Evolutionary conservation across 2,797 vertebrate genomes (phyloP).

Genomic region (Chloroceryle amazona): DNA sequence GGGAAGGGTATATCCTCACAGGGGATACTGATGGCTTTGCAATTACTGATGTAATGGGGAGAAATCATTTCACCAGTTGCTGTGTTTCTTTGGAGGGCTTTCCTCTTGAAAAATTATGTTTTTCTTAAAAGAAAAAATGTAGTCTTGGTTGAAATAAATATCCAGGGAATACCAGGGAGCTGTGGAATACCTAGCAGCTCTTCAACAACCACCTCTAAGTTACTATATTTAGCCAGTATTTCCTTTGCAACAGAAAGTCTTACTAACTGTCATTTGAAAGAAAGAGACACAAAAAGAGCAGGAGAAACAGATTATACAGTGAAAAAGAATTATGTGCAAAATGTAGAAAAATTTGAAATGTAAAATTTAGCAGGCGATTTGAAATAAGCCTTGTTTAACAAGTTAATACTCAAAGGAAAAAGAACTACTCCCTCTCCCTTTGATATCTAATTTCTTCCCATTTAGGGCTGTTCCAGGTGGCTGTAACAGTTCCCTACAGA

Average conservation of each 20-base stretch:
- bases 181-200: slow-evolving; percentile 20
- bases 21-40: background rate
- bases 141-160: slow-evolving; percentile 14
- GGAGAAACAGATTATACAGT: background rate
- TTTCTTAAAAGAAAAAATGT: background rate
- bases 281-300: background rate
- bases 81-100: background rate
- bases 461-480: background rate
- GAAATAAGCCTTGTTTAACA: slow-evolving; percentile 3
- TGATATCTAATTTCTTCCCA: background rate
- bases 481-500: background rate
- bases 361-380: background rate
- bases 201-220: slow-evolving; percentile 1
- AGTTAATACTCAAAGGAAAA: background rate
- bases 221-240: slow-evolving; percentile 49
- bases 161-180: slow-evolving; percentile 30
- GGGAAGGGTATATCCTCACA: background rate
- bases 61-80: background rate
- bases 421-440: background rate
- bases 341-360: background rate
- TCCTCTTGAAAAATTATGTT: background rate
- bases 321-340: background rate
- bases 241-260: slow-evolving; percentile 7
- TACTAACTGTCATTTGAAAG: slow-evolving; percentile 30
- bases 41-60: background rate